These are phyloP conservation scores for Dryoscopus gambensis DNA, from an alignment of 2,113 vertebrate genomes.

Conservation along the genomic window DNA sequence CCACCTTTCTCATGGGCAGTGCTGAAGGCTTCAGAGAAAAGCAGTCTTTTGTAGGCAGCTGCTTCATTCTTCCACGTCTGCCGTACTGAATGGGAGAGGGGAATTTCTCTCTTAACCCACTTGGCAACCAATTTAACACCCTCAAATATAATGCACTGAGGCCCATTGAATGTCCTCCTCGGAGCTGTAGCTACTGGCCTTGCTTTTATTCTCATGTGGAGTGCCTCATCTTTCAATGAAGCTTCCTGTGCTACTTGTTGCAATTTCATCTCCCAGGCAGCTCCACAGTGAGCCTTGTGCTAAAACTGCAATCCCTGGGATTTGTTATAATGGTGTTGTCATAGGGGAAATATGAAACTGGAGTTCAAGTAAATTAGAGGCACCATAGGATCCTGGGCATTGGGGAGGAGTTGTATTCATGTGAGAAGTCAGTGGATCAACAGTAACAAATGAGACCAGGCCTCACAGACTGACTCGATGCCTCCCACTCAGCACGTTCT, in stretches of 20 bases:
- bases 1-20: background rate
- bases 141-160: background rate
- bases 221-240: background rate
- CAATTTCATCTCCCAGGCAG: background rate
- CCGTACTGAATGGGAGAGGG: background rate
- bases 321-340: background rate
- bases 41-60: background rate
- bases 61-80: background rate
- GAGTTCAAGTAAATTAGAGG: conserved; percentile 11
- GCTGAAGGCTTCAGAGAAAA: background rate
- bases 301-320: background rate
- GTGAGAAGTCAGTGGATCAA: background rate
- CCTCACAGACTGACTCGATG: background rate
- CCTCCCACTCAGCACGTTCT: background rate
- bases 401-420: background rate
- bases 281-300: background rate
- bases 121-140: background rate
- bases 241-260: fast-evolving
- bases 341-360: background rate
- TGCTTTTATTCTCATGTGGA: background rate
- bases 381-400: background rate
- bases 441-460: background rate
- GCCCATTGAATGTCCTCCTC: background rate
- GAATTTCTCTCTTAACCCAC: background rate
- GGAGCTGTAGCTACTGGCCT: background rate